phyloP scores from a whole-genome alignment of 2,113 vertebrate species.

The Gasterosteus aculeatus region DNA sequence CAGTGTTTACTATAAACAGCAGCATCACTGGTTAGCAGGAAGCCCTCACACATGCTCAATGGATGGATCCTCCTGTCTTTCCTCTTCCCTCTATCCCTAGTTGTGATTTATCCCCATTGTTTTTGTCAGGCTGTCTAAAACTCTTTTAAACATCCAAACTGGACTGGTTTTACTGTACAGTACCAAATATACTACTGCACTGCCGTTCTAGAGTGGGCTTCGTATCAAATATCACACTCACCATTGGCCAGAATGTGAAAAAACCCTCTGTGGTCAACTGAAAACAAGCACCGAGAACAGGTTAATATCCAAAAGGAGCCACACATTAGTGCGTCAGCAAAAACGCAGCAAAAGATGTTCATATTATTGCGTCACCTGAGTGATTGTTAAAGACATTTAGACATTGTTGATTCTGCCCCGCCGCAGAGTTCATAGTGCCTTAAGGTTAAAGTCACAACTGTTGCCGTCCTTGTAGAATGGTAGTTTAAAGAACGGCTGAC shows the following conservation, averaged over 20 bases:
- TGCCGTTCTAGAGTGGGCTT: not conserved
- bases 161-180: not conserved
- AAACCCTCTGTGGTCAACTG: not conserved
- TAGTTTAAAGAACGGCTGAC: constrained; percentile 41
- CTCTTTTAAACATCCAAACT: constrained; percentile 39
- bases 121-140: constrained; percentile 58
- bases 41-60: constrained; percentile 22
- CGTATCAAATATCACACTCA: not conserved
- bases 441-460: constrained; percentile 28
- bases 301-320: not conserved
- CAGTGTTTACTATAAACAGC: constrained; percentile 28
- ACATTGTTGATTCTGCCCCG: constrained; percentile 25
- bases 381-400: constrained; percentile 30
- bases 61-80: constrained; percentile 41
- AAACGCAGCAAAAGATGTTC: not conserved
- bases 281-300: constrained; percentile 5
- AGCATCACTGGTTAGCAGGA: constrained; percentile 24
- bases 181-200: not conserved
- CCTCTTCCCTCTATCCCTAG: constrained; percentile 24
- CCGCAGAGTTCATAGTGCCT: not conserved
- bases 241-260: not conserved
- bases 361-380: not conserved
- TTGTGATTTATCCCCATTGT: constrained; percentile 56
- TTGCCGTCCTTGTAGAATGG: constrained; percentile 13
- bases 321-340: not conserved